Evolutionary conservation across 2,113 vertebrate genomes (phyloP).

Genomic region (Glaucidium brasilianum): DNA sequence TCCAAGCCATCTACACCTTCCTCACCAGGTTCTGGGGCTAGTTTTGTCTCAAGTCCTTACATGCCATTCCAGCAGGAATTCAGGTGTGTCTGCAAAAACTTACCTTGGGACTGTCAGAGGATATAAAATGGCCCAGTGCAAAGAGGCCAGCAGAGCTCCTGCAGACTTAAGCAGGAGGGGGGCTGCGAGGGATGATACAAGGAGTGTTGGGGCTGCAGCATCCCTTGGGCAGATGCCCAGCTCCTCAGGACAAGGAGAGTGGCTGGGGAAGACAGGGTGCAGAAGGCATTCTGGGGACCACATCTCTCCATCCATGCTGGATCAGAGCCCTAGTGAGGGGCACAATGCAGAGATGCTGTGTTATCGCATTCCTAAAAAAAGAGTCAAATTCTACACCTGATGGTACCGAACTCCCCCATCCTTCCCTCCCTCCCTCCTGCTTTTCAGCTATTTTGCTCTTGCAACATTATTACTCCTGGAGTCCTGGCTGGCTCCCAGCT

Average conservation of each 20-base stretch:
- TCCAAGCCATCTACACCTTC: not conserved
- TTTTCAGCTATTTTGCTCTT: not conserved
- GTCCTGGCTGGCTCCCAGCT: conserved; percentile 47
- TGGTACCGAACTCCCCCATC: not conserved
- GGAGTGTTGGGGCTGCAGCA: not conserved
- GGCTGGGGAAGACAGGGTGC: not conserved
- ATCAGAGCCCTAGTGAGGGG: fast-evolving
- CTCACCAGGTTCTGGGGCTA: not conserved
- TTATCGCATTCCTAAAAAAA: not conserved
- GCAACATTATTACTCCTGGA: not conserved
- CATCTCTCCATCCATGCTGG: not conserved
- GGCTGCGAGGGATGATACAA: not conserved
- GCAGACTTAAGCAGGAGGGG: not conserved
- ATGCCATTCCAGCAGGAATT: fast-evolving
- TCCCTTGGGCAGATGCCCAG: not conserved
- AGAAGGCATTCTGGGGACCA: not conserved
- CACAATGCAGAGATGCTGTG: not conserved
- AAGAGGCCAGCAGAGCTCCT: not conserved
- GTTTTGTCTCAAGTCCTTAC: not conserved
- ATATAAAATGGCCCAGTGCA: not conserved
- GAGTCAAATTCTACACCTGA: not conserved
- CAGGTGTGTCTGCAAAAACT: not conserved
- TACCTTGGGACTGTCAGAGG: not conserved
- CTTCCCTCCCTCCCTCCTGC: not conserved
- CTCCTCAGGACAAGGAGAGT: not conserved